Evolutionary conservation across 2,888 invertebrate genomes (phyloP).

Genomic region (Celastrina argiolus): DNA sequence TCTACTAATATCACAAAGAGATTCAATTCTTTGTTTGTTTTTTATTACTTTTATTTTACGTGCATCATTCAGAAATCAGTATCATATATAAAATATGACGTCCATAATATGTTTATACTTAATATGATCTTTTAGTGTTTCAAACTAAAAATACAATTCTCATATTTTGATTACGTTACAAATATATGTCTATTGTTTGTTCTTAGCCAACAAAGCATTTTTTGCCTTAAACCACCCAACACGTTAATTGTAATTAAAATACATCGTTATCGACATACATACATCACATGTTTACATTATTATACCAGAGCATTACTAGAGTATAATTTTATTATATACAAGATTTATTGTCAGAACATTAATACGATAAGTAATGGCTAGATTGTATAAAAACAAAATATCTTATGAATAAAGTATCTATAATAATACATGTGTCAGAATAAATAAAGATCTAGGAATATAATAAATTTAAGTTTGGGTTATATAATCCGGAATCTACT

Average conservation of each 20-base stretch:
- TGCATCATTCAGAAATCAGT: too few species aligned
- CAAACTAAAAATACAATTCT: too few species aligned
- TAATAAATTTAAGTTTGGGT: too few species aligned
- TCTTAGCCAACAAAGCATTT: neutral
- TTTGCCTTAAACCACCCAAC: neutral
- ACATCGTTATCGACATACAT: slow-evolving; percentile 12
- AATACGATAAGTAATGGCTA: neutral
- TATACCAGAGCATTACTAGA: slow-evolving; percentile 18
- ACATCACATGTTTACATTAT: slow-evolving; percentile 16
- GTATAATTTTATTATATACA: slow-evolving; percentile 13
- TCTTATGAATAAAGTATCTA: neutral
- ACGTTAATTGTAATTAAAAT: neutral
- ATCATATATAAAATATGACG: too few species aligned
- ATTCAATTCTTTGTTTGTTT: neutral
- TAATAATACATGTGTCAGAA: neutral
- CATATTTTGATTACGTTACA: neutral
- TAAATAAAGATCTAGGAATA: neutral
- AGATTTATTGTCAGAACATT: slow-evolving; percentile 18
- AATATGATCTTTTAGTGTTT: too few species aligned
- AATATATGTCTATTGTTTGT: neutral
- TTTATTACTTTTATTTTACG: too few species aligned
- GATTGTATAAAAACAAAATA: neutral
- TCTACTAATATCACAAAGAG: neutral
- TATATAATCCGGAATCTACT: too few species aligned
- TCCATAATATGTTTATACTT: too few species aligned